Evolutionary conservation across 1,140 invertebrate genomes (phyloP).

Genomic region (Caenorhabditis tropicalis): DNA sequence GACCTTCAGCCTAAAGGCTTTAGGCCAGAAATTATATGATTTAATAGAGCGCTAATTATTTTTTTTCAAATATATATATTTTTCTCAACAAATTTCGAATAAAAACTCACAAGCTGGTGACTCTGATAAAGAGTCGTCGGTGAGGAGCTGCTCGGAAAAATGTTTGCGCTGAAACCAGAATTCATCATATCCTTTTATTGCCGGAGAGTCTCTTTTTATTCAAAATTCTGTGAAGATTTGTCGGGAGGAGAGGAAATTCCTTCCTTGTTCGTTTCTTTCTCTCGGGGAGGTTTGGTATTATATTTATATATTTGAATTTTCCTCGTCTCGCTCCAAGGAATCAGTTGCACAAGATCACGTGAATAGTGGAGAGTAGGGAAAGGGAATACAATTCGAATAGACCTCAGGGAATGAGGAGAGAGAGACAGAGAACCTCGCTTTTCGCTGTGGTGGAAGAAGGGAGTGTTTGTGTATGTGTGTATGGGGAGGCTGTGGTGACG

Average conservation of each 20-base stretch:
- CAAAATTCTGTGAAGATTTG: too few relatives aligned
- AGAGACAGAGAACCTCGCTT: not conserved
- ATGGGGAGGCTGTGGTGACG: not conserved
- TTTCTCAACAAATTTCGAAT: too few relatives aligned
- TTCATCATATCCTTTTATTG: too few relatives aligned
- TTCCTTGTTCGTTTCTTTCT: not conserved
- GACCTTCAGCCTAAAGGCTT: too few relatives aligned
- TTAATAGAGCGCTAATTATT: too few relatives aligned
- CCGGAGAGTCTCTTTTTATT: too few relatives aligned
- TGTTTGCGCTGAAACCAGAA: conserved; percentile 38
- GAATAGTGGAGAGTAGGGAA: conserved; percentile 18
- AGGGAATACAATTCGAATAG: conserved; percentile 32
- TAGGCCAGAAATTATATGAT: too few relatives aligned
- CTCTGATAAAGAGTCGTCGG: conserved; percentile 11
- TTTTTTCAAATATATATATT: too few relatives aligned
- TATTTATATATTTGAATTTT: conserved; percentile 36
- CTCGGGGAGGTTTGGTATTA: not conserved
- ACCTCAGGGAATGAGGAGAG: not conserved
- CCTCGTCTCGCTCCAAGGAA: conserved; percentile 40
- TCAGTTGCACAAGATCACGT: conserved; percentile 41
- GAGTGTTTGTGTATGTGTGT: not conserved
- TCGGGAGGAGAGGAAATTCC: too few relatives aligned
- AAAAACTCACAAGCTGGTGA: conserved; percentile 7
- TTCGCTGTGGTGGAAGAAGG: too few relatives aligned
- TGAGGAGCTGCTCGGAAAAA: conserved; percentile 14